Conservation (phyloP, 2,797 vertebrate species). For the Pteronotus mesoamericanus region DNA sequence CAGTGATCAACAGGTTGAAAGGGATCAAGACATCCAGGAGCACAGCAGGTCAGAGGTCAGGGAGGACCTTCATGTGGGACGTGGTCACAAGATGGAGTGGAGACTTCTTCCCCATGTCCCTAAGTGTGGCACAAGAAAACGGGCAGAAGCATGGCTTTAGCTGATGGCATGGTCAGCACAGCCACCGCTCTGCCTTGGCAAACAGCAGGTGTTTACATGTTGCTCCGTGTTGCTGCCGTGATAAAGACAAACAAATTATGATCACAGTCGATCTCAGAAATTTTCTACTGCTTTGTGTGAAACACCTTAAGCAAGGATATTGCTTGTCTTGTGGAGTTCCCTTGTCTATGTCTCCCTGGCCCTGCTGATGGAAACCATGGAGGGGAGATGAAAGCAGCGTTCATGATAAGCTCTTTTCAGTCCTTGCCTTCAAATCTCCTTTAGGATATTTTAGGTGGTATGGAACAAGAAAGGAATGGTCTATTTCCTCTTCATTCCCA, state of each 20-base stretch:
- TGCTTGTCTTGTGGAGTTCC: not conserved
- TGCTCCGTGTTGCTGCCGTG: not conserved
- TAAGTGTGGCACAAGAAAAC: not conserved
- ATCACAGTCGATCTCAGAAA: not conserved
- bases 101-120: not conserved
- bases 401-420: not conserved
- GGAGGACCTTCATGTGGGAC: not conserved
- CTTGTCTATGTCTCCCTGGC: not conserved
- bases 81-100: fast-evolving
- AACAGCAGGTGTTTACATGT: not conserved
- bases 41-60: not conserved
- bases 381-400: not conserved
- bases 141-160: not conserved
- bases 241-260: not conserved
- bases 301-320: not conserved
- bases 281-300: not conserved
- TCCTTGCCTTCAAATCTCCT: not conserved
- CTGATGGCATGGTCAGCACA: fast-evolving
- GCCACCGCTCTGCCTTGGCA: not conserved
- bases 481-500: not conserved
- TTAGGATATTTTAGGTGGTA: not conserved
- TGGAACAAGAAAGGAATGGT: not conserved
- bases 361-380: not conserved
- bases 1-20: not conserved
- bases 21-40: not conserved